Base-by-base conservation (phyloP, 2,113 vertebrate species). In the Ciconia boyciana region DNA sequence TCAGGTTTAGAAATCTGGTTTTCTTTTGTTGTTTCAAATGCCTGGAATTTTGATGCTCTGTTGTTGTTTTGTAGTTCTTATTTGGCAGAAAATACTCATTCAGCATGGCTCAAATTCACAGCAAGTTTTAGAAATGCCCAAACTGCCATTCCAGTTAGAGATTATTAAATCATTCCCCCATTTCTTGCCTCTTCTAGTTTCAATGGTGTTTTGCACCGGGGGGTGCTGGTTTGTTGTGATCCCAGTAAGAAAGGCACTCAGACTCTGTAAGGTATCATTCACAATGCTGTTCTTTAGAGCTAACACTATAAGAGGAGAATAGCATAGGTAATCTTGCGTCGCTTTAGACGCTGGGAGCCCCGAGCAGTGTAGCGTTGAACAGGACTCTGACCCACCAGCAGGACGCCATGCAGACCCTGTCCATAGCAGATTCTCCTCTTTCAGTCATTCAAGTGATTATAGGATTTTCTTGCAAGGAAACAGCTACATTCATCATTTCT, bases 341-440 rank as follows among this genome's bases (percentile, higher is more conserved):
- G 2, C 4, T 85, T 61, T 49, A 49, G 48, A 22, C 19, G 15
- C 25, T 7, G 25, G 34, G 5, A 77, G 5, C 22, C 36, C 17
- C 0, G 1, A 24, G 34, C 17, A 43, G 16, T 21, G 21, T 28
- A 43, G 4, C 1, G 0, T 16, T 48, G 24, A 81, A 28, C 13
- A 39, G 11, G 34, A 41, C 46, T n/a, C 48, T 39, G 29, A 41
- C 18, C 16, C 10, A 10, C 3, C 3, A 12, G 18, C 41, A 57
- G 26, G 25, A 25, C 0, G 6, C 46, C 13, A 8, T 32, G 26
- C 21, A 44, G 44, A 51, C 6, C 17, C 17, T 2, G 2, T 66
- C 52, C 29, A 9, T 31, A 13, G 34, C 32, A 46, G 52, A 61
- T 61, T 41, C 9, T 72, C 6, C 46, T 12, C 5, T 39, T 60